Percentiles rank a stretch among this genome's conserved stretches.
phyloP scores from a whole-genome alignment of 2,797 vertebrate species.

The Heliangelus exortis region DNA sequence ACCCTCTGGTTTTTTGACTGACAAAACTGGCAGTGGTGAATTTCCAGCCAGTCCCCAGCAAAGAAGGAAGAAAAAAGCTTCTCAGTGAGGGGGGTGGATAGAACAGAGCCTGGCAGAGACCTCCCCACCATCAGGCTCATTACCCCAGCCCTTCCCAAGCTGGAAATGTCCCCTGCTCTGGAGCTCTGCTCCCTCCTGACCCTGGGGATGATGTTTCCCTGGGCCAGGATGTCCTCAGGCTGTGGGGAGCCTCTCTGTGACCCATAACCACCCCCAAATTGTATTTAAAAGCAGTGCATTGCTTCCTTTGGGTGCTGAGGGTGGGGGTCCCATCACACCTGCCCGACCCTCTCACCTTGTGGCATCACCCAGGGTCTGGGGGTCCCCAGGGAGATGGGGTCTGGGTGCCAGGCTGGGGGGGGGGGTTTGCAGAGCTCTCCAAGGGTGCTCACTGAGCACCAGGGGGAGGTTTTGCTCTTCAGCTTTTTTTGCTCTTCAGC shows the following conservation, averaged over 20 bases:
- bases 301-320: not conserved
- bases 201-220: not conserved
- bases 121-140: not conserved
- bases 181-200: not conserved
- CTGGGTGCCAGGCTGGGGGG: not conserved
- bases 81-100: not conserved
- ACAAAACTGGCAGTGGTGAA: not conserved
- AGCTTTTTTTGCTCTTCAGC: not conserved
- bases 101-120: not conserved
- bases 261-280: not conserved
- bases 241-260: not conserved
- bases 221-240: too few species aligned
- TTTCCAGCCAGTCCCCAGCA: not conserved
- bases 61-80: not conserved
- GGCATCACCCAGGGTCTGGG: not conserved
- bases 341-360: not conserved
- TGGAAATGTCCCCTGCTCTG: not conserved
- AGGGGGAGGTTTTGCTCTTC: fast-evolving
- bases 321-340: fast-evolving
- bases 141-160: not conserved
- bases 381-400: not conserved
- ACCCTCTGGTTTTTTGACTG: not conserved
- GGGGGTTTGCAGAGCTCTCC: not conserved
- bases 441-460: not conserved
- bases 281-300: fast-evolving